These are phyloP conservation scores for Eptesicus fuscus DNA, from an alignment of 2,113 vertebrate species.

Conservation along the genomic window DNA sequence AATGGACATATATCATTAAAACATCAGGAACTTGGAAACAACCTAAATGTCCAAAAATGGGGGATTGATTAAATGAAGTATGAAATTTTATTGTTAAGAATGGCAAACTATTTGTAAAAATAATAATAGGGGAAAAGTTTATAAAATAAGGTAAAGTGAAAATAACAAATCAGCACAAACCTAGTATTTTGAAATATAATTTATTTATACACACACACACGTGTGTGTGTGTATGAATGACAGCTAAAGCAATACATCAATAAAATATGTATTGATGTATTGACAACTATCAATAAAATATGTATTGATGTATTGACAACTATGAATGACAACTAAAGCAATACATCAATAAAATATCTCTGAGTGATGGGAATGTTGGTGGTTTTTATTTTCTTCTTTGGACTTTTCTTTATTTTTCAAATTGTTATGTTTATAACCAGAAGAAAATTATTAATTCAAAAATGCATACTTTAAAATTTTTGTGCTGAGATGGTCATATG, in stretches of 20 bases:
- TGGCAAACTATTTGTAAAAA: neutral
- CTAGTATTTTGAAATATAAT: neutral
- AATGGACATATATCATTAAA: neutral
- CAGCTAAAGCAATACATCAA: neutral
- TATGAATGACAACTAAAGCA: neutral
- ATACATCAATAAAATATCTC: neutral
- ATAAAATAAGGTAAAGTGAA: neutral
- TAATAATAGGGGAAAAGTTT: neutral
- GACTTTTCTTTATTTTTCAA: neutral
- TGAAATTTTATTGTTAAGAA: neutral
- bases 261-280: too few species aligned
- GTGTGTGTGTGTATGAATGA: neutral
- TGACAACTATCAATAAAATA: too few species aligned
- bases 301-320: too few species aligned
- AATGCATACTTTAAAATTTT: neutral
- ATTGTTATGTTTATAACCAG: neutral
- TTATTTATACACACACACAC: neutral
- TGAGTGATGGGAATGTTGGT: neutral
- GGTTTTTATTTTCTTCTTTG: neutral
- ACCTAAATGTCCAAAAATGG: neutral
- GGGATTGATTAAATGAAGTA: neutral
- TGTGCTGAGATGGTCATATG: neutral
- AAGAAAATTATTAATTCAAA: neutral
- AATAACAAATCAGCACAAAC: neutral
- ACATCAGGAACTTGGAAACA: conserved; percentile 15